phyloP scores from a whole-genome alignment of 2,797 vertebrate genomes.

The Argya squamiceps region DNA sequence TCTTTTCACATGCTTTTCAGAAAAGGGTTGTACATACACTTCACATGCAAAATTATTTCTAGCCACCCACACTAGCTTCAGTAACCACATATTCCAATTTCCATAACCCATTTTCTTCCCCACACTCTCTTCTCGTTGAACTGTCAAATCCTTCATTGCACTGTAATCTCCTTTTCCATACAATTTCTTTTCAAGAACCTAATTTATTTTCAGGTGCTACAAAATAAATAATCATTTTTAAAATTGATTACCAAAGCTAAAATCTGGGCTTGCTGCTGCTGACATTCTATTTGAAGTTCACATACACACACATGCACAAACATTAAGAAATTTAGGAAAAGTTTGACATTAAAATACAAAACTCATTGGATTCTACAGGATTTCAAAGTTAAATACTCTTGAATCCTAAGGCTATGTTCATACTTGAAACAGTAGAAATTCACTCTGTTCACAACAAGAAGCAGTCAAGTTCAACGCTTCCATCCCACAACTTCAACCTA shows the following conservation, averaged over 20 bases:
- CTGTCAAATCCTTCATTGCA: conserved; percentile 21
- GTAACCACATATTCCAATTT: conserved; percentile 62
- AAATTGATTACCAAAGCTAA: neutral
- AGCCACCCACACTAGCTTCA: conserved; percentile 56
- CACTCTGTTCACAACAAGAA: neutral
- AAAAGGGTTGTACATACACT: conserved; percentile 32
- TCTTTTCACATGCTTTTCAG: conserved; percentile 32
- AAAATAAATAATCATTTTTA: conserved; percentile 17
- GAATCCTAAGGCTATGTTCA: neutral
- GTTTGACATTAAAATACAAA: neutral
- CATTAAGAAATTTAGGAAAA: neutral
- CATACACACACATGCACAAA: neutral
- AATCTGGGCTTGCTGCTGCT: neutral
- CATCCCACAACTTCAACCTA: neutral
- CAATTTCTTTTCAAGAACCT: conserved; percentile 1
- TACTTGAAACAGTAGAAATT: neutral
- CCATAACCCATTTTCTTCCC: conserved; percentile 59
- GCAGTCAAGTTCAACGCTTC: neutral
- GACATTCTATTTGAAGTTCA: neutral
- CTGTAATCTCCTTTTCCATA: conserved; percentile 11
- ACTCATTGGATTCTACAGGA: neutral
- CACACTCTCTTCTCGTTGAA: conserved; percentile 12
- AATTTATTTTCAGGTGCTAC: neutral
- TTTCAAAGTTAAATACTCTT: neutral
- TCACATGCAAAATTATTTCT: conserved; percentile 66